Evolutionary conservation across 2,113 vertebrate species (phyloP), one percentile per base, ranked within the genome.

Genomic region (Chionomys nivalis): DNA sequence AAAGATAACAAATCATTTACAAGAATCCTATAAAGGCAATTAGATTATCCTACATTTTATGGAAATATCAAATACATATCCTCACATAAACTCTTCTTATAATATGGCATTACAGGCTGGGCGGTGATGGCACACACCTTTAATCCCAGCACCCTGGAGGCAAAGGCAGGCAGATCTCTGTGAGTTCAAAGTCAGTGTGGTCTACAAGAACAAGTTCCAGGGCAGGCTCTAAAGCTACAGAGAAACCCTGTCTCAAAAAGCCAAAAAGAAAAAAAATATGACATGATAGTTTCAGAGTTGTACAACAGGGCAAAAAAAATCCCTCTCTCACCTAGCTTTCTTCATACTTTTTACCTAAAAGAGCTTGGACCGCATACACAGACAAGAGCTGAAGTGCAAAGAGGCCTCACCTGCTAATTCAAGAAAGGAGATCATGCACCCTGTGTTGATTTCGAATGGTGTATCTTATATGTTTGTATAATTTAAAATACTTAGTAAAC

Each of bases 1-100:
- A 97, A 97, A 97, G 96, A 97, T 89, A 98, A 97, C 94, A 98
- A 97, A 97, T 97, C 97, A 98, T 97, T 96, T 92, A 91, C 87
- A 97, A 94, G 94, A 98, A 97, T 98, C 95, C 78, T 98, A 75
- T 98, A 98, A 98, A 82, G 92, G 96, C 93, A 81, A 98, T 98
- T 96, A 97, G 96, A 97, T 98, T 96, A 98, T 72, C 97, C 87
- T 93, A 97, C 97, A 97, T 72, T 72, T n/a, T n/a, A 36, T 96
- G 98, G 98, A 97, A 98, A 97, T 96, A 98, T 97, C 96, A 97
- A 97, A 79, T 97, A 91, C 65, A 96, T 96, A 19, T 94, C 89
- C 88, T 88, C 93, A 98, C 70, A 97, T 95, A 98, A 96, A 97
- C 24, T 87, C 92, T 91, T 98, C 97, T 96, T 68, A 93, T 94